A percentile compares a stretch with the other conserved stretches of the same genome.
phyloP scores from a whole-genome alignment of 1,140 invertebrate genomes.

The Protaetia brevitarsis region DNA sequence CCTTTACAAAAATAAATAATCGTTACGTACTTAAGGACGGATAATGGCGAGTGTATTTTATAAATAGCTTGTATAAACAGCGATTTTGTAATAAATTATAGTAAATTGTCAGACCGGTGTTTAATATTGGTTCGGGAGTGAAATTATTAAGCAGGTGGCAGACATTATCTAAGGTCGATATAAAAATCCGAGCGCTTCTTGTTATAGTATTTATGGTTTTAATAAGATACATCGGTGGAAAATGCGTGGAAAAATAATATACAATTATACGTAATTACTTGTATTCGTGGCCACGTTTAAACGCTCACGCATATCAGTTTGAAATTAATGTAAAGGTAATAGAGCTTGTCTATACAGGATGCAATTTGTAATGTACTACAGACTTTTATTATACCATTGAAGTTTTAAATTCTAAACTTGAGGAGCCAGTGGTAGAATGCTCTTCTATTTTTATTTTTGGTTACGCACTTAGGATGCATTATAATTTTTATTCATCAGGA shows the following conservation, averaged over 20 bases:
- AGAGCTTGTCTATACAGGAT: neutral
- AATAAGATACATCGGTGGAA: neutral
- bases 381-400: too few relatives aligned
- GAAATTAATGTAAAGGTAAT: neutral
- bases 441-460: too few relatives aligned
- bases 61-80: slow-evolving; percentile 13
- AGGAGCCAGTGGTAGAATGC: too few relatives aligned
- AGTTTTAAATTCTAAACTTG: too few relatives aligned
- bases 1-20: slow-evolving; percentile 17
- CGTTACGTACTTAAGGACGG: neutral
- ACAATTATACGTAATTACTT: neutral
- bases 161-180: neutral
- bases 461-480: too few relatives aligned
- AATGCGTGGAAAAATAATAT: neutral
- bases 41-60: slow-evolving; percentile 7
- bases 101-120: neutral
- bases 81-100: slow-evolving; percentile 14
- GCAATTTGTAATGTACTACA: too few relatives aligned
- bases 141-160: neutral
- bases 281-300: neutral
- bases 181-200: neutral
- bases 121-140: neutral
- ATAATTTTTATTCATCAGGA: too few relatives aligned
- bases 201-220: slow-evolving; percentile 14
- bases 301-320: neutral